Conservation (phyloP, 2,888 invertebrate species). For the Troilus luridus region DNA sequence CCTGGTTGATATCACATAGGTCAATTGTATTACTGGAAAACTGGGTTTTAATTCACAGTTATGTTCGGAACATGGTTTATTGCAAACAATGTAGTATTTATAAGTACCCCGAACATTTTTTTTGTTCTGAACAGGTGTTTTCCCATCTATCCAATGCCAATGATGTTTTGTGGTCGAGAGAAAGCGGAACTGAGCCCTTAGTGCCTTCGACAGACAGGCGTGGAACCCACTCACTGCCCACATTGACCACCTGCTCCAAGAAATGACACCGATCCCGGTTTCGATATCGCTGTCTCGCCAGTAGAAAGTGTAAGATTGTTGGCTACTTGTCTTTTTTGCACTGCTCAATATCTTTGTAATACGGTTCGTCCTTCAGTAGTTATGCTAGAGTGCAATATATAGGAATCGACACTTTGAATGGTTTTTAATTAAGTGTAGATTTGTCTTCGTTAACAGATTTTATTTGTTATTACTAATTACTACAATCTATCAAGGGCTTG, state of each 20-base stretch:
- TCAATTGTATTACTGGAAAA: too few species aligned
- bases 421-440: too few species aligned
- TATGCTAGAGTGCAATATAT: neutral
- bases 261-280: neutral
- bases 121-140: neutral
- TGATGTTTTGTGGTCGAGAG: neutral
- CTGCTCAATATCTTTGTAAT: neutral
- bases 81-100: too few species aligned
- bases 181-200: neutral
- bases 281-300: neutral
- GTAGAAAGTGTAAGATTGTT: neutral
- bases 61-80: too few species aligned
- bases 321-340: neutral
- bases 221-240: slow-evolving; percentile 26
- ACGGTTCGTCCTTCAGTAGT: neutral
- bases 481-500: too few species aligned
- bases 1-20: too few species aligned
- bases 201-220: neutral
- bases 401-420: neutral
- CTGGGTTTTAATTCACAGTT: too few species aligned
- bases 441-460: too few species aligned
- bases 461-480: too few species aligned
- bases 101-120: neutral
- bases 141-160: neutral
- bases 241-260: slow-evolving; percentile 11